phyloP scores from a whole-genome alignment of 2,113 vertebrate genomes.

The Rhinoptilus africanus region DNA sequence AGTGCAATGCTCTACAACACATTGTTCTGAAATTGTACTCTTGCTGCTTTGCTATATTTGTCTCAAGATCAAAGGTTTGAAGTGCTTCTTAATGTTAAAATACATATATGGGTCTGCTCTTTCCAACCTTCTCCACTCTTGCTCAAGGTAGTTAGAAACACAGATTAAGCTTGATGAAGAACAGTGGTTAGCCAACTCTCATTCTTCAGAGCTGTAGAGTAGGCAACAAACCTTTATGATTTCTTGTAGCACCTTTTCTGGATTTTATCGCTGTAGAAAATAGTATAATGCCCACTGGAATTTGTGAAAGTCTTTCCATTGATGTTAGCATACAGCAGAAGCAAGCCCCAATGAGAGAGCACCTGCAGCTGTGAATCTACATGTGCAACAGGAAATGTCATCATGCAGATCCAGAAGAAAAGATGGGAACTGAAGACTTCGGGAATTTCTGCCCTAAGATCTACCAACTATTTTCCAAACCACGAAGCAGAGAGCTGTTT shows the following conservation, averaged over 20 bases:
- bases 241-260: neutral
- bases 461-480: slow-evolving; percentile 35
- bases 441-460: slow-evolving; percentile 14
- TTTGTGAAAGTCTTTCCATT: neutral
- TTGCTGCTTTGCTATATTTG: neutral
- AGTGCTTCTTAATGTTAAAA: neutral
- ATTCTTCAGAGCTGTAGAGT: neutral
- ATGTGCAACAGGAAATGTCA: neutral
- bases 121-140: neutral
- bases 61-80: neutral
- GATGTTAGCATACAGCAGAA: neutral
- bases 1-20: neutral
- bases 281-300: neutral
- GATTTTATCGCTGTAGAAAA: neutral
- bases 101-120: neutral
- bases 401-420: neutral
- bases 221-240: neutral
- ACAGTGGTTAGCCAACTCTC: neutral
- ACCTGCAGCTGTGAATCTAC: neutral
- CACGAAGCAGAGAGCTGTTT: slow-evolving; percentile 25
- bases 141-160: neutral
- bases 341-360: neutral
- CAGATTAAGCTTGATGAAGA: neutral
- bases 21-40: neutral
- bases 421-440: neutral